Percentiles rank a stretch among this genome's conserved stretches.
Conservation (phyloP, 2,113 vertebrate species). For the Tachysurus fulvidraco region DNA sequence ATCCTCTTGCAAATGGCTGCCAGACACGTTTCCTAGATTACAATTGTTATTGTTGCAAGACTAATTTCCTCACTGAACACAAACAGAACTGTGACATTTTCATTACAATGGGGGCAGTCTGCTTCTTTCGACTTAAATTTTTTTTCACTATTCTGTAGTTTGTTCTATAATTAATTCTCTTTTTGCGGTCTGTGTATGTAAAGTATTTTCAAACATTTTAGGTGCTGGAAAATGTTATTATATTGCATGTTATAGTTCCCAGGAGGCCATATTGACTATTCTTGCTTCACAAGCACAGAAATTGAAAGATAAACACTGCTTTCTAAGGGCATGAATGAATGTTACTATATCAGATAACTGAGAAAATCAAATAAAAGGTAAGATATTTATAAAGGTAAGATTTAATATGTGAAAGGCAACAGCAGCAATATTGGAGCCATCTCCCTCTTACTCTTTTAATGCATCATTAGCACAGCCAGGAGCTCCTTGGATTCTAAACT, state of each 20-base stretch:
- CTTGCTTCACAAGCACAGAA: neutral
- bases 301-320: neutral
- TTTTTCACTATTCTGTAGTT: neutral
- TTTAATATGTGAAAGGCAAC: neutral
- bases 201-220: neutral
- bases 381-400: neutral
- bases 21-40: constrained; percentile 42
- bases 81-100: constrained; percentile 51
- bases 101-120: constrained; percentile 11
- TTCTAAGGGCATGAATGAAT: neutral
- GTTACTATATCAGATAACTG: neutral
- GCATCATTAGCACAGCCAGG: constrained; percentile 39
- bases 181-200: neutral
- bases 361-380: neutral
- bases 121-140: neutral
- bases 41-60: constrained; percentile 52
- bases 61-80: constrained; percentile 51
- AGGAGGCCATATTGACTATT: neutral
- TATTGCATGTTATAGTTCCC: neutral
- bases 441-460: constrained; percentile 16
- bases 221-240: neutral
- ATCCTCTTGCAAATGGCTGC: constrained; percentile 23
- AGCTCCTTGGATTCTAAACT: constrained; percentile 41
- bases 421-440: neutral
- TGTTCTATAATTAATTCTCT: neutral